Evolutionary conservation across 1,140 invertebrate species (phyloP), one percentile per base, ranked within the genome.

Genomic region (Anastrepha ludens): DNA sequence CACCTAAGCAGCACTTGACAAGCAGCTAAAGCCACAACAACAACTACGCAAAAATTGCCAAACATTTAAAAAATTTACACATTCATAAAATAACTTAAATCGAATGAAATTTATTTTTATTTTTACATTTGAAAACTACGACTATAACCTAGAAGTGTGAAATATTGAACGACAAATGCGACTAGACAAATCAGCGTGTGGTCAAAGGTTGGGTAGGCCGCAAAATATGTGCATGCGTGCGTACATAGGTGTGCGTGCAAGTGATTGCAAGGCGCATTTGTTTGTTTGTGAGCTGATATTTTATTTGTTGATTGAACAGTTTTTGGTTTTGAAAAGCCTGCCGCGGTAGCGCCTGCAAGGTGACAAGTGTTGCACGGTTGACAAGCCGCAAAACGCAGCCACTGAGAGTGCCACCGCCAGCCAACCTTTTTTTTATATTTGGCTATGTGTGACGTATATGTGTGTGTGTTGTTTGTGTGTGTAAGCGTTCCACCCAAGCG

Each of bases 161-260:
- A 29, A 81, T 81, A 81, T 81, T 81, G 74, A 55, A 81, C 47
- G 74, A 81, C 74, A 81, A 81, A 81, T 81, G 74, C 74, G 74
- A 81, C 74, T 55, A 81, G 74, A 81, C 74, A 81, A 81, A 81
- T 81, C 74, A 81, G 74, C 74, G 74, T 81, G 74, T 81, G 74
- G 74, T 81, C 74, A 81, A 81, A 81, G 74, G 74, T 81, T 81
- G 74, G 74, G 74, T 41, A 20, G 20, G 74, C 50, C 15, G 15
- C 4, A 62, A 62, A 8, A 62, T 55, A 81, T 81, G 20, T 47
- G 44, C 17, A 74, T 47, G 7, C 4, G 17, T 29, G 11, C 60
- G 17, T 13, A 50, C 44, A 50, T 74, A 17, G 39, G 17, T n/a
- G 17, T 50, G 2, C 6, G n/a, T 55, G 20, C 47, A 15, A 74